phyloP scores from a whole-genome alignment of 2,797 vertebrate species.

The Sebastolobus altivelis region DNA sequence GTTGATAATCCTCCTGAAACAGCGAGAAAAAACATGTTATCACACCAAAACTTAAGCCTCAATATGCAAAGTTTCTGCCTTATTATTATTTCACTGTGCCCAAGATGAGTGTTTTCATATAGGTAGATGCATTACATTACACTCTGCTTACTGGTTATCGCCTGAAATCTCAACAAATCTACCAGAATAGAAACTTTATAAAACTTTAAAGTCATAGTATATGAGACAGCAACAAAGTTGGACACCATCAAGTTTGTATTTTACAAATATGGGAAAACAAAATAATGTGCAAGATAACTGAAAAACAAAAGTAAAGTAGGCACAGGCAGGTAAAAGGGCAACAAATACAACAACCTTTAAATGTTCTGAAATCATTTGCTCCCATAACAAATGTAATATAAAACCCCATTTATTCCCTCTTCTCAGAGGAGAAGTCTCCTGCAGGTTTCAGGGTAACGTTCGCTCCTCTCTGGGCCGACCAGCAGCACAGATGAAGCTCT shows the following conservation, averaged over 20 bases:
- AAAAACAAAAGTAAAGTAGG: not conserved
- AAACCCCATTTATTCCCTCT: not conserved
- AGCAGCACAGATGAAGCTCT: conserved; percentile 29
- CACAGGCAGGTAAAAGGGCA: not conserved
- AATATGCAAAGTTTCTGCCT: not conserved
- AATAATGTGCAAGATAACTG: not conserved
- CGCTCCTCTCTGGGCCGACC: conserved; percentile 4
- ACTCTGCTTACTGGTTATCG: not conserved
- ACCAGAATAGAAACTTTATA: not conserved
- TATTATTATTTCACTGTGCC: not conserved
- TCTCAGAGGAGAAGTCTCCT: not conserved
- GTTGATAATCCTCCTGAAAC: not conserved
- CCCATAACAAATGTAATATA: not conserved
- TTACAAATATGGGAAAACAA: not conserved
- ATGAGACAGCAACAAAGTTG: not conserved
- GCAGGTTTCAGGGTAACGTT: not conserved
- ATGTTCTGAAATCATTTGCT: not conserved
- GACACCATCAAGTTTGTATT: not conserved
- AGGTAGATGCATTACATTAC: not conserved
- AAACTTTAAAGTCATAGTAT: not conserved
- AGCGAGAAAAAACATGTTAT: not conserved
- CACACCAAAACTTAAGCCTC: not conserved
- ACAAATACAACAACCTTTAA: not conserved
- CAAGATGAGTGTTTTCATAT: not conserved
- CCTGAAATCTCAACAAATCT: not conserved